These are phyloP conservation scores for Tamandua tetradactyla DNA, from an alignment of 2,797 vertebrate species.

Conservation along the genomic window DNA sequence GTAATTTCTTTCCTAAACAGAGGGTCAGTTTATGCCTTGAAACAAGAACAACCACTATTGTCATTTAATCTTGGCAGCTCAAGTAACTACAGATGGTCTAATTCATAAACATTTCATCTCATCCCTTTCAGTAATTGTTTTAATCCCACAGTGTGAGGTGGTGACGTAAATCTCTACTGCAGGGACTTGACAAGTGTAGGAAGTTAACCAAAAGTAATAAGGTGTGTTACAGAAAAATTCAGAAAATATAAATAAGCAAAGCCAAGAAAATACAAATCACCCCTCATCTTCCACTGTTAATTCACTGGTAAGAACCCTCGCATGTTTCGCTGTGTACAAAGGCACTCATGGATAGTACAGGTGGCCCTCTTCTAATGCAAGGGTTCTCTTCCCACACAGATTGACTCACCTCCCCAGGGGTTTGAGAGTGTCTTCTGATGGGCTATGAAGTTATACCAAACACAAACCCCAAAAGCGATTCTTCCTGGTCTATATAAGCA, in stretches of 20 bases:
- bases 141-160: neutral
- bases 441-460: neutral
- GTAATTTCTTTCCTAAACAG: neutral
- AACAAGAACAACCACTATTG: neutral
- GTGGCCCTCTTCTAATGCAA: neutral
- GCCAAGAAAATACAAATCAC: neutral
- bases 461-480: neutral
- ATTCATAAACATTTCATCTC: neutral
- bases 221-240: neutral
- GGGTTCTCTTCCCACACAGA: neutral
- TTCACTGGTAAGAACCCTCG: neutral
- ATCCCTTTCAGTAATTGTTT: neutral
- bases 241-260: neutral
- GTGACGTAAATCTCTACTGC: neutral
- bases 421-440: too few relatives aligned
- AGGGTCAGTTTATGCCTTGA: neutral
- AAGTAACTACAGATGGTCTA: neutral
- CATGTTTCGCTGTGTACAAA: neutral
- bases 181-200: neutral
- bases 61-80: conserved; percentile 46
- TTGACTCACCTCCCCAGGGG: neutral
- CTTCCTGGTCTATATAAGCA: neutral
- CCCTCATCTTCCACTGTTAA: neutral
- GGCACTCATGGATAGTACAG: neutral
- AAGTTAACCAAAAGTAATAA: neutral